These are phyloP conservation scores for Dendroctonus valens DNA, from an alignment of 1,140 invertebrate genomes.

Conservation along the genomic window DNA sequence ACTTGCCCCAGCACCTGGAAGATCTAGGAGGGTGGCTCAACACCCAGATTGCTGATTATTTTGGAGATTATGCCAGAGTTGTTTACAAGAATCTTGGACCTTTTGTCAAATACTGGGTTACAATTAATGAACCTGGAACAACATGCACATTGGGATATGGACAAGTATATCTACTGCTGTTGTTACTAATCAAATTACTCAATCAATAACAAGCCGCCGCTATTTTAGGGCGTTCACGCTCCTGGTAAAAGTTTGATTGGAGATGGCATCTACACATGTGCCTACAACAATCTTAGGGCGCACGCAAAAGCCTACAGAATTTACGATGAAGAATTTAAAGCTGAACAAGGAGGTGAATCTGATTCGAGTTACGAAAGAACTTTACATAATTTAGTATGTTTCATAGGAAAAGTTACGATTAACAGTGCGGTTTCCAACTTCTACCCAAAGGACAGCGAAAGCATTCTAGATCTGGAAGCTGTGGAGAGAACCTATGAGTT, in stretches of 20 bases:
- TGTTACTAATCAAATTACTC: not conserved
- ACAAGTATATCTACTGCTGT: not conserved
- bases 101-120: constrained; percentile 53
- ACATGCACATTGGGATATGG: constrained; percentile 32
- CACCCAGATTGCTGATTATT: too few species aligned
- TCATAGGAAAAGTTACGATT: constrained; percentile 16
- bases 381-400: not conserved
- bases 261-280: constrained; percentile 57
- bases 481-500: constrained; percentile 14
- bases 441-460: constrained; percentile 8
- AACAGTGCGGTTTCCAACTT: constrained; percentile 5
- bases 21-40: constrained; percentile 67
- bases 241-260: constrained; percentile 50
- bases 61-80: constrained; percentile 18
- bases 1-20: constrained; percentile 54
- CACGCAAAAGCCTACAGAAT: constrained; percentile 51
- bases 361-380: not conserved
- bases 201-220: not conserved
- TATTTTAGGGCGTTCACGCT: constrained; percentile 12
- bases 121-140: constrained; percentile 53
- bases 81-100: constrained; percentile 33
- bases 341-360: constrained; percentile 23
- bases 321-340: too few species aligned
- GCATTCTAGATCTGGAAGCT: constrained; percentile 5
- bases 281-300: constrained; percentile 55